Evolutionary conservation across 2,797 vertebrate genomes (phyloP).

Genomic region (Protosalanx chinensis): DNA sequence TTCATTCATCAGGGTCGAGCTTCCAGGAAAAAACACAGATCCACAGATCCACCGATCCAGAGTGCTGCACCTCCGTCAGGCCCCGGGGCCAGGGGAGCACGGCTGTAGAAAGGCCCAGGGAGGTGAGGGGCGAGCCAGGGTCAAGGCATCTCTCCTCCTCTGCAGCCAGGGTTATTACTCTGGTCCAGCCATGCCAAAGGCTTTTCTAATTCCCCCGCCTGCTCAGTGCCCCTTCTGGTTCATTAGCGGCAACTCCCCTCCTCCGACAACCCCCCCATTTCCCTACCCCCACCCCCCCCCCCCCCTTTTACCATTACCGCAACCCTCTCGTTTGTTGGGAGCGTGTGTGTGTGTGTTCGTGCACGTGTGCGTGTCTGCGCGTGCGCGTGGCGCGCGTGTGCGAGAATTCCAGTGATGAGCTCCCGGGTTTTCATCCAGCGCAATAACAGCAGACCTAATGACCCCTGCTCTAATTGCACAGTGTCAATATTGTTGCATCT

Average conservation of each 20-base stretch:
- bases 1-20: not conserved
- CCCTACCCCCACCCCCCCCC: not conserved
- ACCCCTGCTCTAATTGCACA: constrained; percentile 70
- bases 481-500: constrained; percentile 77
- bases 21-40: not conserved
- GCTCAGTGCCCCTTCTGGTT: constrained; percentile 72
- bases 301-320: constrained; percentile 49
- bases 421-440: constrained; percentile 47
- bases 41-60: constrained; percentile 13
- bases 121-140: constrained; percentile 25
- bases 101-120: constrained; percentile 26
- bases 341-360: constrained; percentile 18
- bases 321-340: constrained; percentile 61
- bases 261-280: constrained; percentile 22
- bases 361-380: constrained; percentile 18
- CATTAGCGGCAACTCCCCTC: constrained; percentile 60
- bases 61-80: constrained; percentile 17
- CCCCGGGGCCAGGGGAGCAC: constrained; percentile 14
- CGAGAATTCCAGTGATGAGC: constrained; percentile 56
- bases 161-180: constrained; percentile 26
- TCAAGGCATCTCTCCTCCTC: constrained; percentile 44
- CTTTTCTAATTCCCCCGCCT: constrained; percentile 52
- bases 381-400: constrained; percentile 17
- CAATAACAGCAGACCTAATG: constrained; percentile 64
- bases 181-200: constrained; percentile 27